phyloP scores from a whole-genome alignment of 2,888 invertebrate genomes.

The Nemapogon koenigi region DNA sequence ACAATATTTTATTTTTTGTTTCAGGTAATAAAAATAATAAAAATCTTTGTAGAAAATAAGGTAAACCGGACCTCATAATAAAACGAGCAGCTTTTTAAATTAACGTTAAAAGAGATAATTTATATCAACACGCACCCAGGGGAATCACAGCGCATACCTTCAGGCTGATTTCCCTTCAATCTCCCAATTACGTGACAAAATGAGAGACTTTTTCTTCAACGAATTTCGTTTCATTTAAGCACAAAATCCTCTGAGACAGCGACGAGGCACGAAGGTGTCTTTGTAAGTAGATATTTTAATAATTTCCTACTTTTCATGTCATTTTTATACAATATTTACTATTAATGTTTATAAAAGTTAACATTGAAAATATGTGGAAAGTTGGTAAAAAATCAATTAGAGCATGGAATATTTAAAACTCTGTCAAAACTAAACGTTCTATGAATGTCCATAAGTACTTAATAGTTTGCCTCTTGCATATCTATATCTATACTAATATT shows the following conservation, averaged over 20 bases:
- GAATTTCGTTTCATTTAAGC: conserved; percentile 32
- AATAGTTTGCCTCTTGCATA: too few species aligned
- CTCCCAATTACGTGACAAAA: conserved; percentile 39
- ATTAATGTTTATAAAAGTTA: too few species aligned
- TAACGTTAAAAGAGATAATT: not conserved
- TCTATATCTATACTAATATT: too few species aligned
- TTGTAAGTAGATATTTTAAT: not conserved
- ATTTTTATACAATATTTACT: too few species aligned
- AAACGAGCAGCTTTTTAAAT: not conserved
- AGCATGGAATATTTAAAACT: too few species aligned
- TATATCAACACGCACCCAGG: not conserved
- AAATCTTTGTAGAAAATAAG: not conserved
- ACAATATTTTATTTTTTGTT: conserved; percentile 4
- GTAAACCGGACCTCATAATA: not conserved
- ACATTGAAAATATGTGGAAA: too few species aligned
- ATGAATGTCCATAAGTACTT: too few species aligned
- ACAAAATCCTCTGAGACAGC: conserved; percentile 23
- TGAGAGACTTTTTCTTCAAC: conserved; percentile 31
- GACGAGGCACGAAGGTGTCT: conserved; percentile 21
- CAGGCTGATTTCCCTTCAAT: not conserved
- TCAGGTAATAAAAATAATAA: conserved; percentile 2
- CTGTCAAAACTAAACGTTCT: too few species aligned
- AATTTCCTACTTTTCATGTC: conserved; percentile 4
- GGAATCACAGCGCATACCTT: not conserved
- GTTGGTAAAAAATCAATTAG: too few species aligned